Evolutionary conservation across 2,888 invertebrate genomes (phyloP).

Genomic region (Coremacera marginata): DNA sequence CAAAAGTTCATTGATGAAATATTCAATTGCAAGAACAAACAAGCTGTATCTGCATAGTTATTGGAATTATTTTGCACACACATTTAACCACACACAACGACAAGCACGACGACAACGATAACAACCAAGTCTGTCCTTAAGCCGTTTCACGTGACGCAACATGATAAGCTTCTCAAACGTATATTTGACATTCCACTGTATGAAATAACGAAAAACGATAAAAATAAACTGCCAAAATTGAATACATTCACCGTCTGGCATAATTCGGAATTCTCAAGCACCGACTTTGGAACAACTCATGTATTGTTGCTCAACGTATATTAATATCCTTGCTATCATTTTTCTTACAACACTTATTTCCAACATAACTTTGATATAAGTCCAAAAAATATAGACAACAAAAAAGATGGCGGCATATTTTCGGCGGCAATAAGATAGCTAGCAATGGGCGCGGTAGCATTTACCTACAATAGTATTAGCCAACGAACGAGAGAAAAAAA

Average conservation of each 20-base stretch:
- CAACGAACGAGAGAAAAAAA: not conserved
- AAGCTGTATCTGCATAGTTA: slow-evolving; percentile 23
- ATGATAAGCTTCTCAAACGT: not conserved
- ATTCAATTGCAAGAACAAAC: not conserved
- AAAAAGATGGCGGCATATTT: slow-evolving; percentile 34
- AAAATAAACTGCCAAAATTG: no score
- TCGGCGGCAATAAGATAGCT: not conserved
- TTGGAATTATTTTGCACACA: not conserved
- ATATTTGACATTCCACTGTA: not conserved
- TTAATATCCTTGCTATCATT: not conserved
- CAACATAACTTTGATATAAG: not conserved
- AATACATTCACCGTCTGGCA: no score
- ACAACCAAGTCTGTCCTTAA: not conserved
- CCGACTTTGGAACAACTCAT: not conserved
- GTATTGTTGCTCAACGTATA: not conserved
- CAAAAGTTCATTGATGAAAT: slow-evolving; percentile 19
- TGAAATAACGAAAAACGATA: not conserved
- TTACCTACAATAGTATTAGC: not conserved
- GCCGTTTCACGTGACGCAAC: slow-evolving; percentile 19
- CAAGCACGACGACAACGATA: not conserved
- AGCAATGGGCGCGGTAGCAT: slow-evolving; percentile 28
- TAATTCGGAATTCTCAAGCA: no score
- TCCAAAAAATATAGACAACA: not conserved
- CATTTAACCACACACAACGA: not conserved
- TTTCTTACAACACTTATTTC: not conserved